Percentiles rank a stretch among this genome's conserved stretches.
Evolutionary conservation across 2,113 vertebrate species (phyloP).

Genomic region (Stegastes partitus): DNA sequence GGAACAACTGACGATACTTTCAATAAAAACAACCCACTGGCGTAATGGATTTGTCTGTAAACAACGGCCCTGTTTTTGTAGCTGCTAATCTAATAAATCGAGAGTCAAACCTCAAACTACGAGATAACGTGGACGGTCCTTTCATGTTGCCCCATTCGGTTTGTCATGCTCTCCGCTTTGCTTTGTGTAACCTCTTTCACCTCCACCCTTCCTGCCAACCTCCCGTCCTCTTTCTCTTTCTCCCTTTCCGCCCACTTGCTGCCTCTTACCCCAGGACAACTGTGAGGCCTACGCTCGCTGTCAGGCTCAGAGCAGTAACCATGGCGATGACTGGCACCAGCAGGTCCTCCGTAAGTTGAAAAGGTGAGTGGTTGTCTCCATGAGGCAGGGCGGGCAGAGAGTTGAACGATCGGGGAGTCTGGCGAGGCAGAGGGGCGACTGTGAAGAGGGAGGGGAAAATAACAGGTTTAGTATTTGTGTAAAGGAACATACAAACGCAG

Average conservation of each 20-base stretch:
- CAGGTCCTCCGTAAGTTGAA: constrained; percentile 21
- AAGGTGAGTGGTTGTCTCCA: constrained; percentile 31
- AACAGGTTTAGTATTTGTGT: neutral
- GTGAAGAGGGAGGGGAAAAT: constrained; percentile 18
- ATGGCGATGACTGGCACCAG: constrained; percentile 62
- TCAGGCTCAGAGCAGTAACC: constrained; percentile 70
- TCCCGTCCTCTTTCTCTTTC: neutral
- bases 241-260: constrained; percentile 25
- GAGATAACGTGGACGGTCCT: neutral
- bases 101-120: constrained; percentile 1
- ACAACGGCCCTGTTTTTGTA: constrained; percentile 9
- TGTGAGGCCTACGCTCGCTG: constrained; percentile 62
- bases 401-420: constrained; percentile 32
- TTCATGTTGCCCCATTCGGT: constrained; percentile 1
- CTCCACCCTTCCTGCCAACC: constrained; percentile 29
- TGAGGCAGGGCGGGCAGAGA: constrained; percentile 62
- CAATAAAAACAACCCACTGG: neutral
- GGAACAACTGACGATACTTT: constrained; percentile 23
- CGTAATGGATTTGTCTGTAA: neutral
- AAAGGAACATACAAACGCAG: neutral
- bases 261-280: constrained; percentile 71
- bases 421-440: constrained; percentile 65
- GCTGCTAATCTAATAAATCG: neutral
- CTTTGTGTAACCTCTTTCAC: constrained; percentile 11
- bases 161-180: neutral